phyloP scores from a whole-genome alignment of 2,797 vertebrate genomes.

The Scolopax rusticola region DNA sequence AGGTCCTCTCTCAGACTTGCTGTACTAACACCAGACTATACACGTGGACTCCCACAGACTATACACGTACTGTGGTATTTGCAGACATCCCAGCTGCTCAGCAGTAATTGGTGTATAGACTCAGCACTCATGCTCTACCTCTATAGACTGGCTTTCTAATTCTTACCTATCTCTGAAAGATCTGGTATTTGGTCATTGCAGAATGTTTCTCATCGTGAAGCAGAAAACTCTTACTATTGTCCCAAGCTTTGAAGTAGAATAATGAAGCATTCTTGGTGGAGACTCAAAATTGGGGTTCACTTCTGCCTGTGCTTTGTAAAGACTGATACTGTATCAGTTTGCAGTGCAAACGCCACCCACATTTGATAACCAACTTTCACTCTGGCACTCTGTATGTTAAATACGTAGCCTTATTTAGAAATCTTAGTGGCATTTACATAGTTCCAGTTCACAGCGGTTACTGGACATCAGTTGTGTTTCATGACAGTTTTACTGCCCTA shows the following conservation, averaged over 20 bases:
- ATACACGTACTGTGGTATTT: fast-evolving
- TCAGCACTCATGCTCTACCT: background rate
- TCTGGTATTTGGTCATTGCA: background rate
- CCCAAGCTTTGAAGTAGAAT: background rate
- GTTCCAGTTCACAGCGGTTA: conserved; percentile 6
- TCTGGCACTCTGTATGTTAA: background rate
- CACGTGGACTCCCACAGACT: background rate
- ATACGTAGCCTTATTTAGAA: background rate
- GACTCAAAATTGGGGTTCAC: background rate
- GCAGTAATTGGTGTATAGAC: background rate
- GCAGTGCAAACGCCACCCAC: background rate
- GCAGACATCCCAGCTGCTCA: background rate
- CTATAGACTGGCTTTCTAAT: background rate
- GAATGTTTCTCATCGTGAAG: background rate
- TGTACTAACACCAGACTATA: background rate
- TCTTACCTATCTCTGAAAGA: background rate
- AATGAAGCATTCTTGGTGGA: background rate
- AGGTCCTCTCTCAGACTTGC: background rate
- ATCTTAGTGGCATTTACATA: conserved; percentile 20
- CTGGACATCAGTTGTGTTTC: background rate
- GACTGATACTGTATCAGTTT: background rate
- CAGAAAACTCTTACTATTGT: background rate
- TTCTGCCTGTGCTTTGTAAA: background rate
- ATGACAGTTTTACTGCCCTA: conserved; percentile 27
- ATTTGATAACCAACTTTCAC: background rate